Conservation (phyloP, 2,888 invertebrate species). For the Pseudanteris insignis region DNA sequence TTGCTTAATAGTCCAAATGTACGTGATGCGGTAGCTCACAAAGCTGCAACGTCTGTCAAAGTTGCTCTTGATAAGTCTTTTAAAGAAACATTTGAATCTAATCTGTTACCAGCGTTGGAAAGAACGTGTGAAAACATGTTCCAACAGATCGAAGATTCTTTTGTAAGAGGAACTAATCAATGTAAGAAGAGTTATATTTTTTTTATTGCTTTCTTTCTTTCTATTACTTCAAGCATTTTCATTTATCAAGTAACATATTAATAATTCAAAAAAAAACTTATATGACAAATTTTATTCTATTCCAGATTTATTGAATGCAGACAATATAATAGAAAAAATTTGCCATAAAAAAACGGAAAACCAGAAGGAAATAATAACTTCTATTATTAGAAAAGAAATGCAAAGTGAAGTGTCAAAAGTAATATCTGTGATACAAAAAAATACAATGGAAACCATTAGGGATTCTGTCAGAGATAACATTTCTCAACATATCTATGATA, state of each 20-base stretch:
- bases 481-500: constrained; percentile 60
- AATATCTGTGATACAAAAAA: constrained; percentile 56
- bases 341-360: constrained; percentile 63
- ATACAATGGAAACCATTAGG: constrained; percentile 56
- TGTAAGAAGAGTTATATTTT: constrained; percentile 69
- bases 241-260: no score
- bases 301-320: constrained; percentile 69
- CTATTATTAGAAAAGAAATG: constrained; percentile 57
- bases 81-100: constrained; percentile 78
- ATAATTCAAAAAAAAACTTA: background rate
- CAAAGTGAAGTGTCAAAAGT: constrained; percentile 58
- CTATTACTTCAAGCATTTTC: no score
- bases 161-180: constrained; percentile 88
- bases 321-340: constrained; percentile 67
- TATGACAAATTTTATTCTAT: no score
- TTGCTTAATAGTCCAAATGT: constrained; percentile 77
- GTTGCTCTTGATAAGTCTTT: constrained; percentile 80
- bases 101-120: constrained; percentile 87
- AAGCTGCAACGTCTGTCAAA: constrained; percentile 75
- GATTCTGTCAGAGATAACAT: constrained; percentile 62
- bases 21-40: constrained; percentile 75
- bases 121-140: constrained; percentile 87
- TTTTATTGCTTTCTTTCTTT: no score
- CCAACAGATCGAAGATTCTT: constrained; percentile 87
- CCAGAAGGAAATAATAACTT: constrained; percentile 55